These are phyloP conservation scores for Thrips palmi DNA, from an alignment of 1,140 invertebrate species.

Conservation along the genomic window DNA sequence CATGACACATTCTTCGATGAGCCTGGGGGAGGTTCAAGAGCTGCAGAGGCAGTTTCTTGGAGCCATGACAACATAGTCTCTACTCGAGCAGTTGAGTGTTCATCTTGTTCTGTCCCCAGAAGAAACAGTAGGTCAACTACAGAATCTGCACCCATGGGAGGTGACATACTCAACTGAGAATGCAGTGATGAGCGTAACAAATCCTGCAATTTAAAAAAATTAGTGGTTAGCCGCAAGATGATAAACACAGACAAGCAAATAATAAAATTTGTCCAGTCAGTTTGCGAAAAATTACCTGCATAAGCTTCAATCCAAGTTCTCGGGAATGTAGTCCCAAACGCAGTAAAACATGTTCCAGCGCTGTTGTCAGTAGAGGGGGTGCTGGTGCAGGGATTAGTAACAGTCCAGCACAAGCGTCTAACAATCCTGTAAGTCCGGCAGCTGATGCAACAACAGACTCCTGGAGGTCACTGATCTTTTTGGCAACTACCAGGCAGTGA, in stretches of 20 bases:
- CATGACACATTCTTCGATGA: background rate
- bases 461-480: constrained; percentile 22
- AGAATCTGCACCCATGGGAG: too few species aligned
- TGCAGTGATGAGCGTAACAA: too few species aligned
- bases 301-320: constrained; percentile 34
- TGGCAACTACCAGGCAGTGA: constrained; percentile 38
- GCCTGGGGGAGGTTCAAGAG: constrained; percentile 12
- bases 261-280: too few species aligned
- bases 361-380: constrained; percentile 36
- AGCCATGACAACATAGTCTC: constrained; percentile 41
- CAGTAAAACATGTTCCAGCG: constrained; percentile 38
- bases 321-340: constrained; percentile 37
- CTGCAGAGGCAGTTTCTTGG: constrained; percentile 28
- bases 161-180: too few species aligned
- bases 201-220: too few species aligned
- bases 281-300: constrained; percentile 38
- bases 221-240: too few species aligned
- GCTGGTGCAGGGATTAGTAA: constrained; percentile 45
- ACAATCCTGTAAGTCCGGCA: constrained; percentile 44
- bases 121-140: constrained; percentile 13
- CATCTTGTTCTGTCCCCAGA: constrained; percentile 28
- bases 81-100: constrained; percentile 27
- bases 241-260: too few species aligned
- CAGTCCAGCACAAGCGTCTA: constrained; percentile 54
- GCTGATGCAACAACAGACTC: constrained; percentile 32